Evolutionary conservation across 2,888 invertebrate genomes (phyloP), one percentile per base, ranked within the genome.

Genomic region (Clostera curtula): DNA sequence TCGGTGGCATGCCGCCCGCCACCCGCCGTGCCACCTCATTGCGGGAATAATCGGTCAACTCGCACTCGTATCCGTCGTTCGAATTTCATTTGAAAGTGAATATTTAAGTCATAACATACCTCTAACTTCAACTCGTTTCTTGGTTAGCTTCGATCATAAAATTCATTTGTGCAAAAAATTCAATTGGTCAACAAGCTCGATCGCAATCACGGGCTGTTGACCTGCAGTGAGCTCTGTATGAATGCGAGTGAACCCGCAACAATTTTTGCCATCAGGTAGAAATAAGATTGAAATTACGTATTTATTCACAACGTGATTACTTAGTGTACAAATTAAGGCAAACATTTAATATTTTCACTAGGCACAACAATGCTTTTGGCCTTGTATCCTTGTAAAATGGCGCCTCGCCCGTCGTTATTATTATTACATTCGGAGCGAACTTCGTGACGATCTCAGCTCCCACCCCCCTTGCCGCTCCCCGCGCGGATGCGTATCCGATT

Each of bases 321-420:
- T 29, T 34, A 22, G 30, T 26, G 21, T 29, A 46, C 36, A 49
- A 41, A 40, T 43, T 38, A 43, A 49, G 23, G 32, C 40, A 46
- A 45, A 43, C 51, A 43, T 53, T 58, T n/a, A n/a, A n/a, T n/a
- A n/a, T 62, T 62, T 70, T 55, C 54, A 64, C 54, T 57, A 58
- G 55, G 57, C 64, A 43, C 50, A 66, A 71, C 68, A 72, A 73
- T 69, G 54, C 63, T 73, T 67, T 68, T 66, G 70, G 75, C 76
- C 77, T 77, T 77, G 77, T 73, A 77, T 79, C 80, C 77, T 80
- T 79, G 77, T 80, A 79, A 80, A 80, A 79, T 80, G 80, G 82
- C 80, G 80, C 79, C 76, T 73, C 71, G 69, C 71, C 70, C 69
- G 69, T 66, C 65, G 66, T 70, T 74, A 73, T 79, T 76, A 74